Evolutionary conservation across 1,140 invertebrate genomes (phyloP), one percentile per base, ranked within the genome.

Genomic region (Zaprionus davidi): DNA sequence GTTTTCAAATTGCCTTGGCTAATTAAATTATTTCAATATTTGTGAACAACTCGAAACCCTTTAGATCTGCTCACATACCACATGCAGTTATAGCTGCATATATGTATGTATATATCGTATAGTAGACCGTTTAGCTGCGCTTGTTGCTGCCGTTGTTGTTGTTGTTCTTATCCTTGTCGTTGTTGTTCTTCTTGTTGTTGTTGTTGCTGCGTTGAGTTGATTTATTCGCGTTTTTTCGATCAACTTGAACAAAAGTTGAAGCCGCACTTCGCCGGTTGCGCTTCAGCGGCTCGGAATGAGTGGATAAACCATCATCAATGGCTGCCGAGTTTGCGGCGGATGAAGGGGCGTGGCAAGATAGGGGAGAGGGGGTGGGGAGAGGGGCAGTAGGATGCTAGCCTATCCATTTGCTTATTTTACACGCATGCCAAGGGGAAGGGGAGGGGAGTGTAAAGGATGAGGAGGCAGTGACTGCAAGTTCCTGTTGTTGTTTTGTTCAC

Each of bases 171-270:
- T 46, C 9, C 9, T 46, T 5, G 2, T 44, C 13, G 20, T 22
- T 49, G 7, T 26, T 60, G 36, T 2, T 22, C 22, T 22, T 22
- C 22, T 22, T 22, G 22, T 22, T 49, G 7, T 11, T 44, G 38
- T 46, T 46, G 7, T 46, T 62, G 28, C 34, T 17, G 67, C 17
- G 31, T 56, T 57, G 20, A 41, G 59, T 57, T 46, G 49, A 38
- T 71, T 65, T 70, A 63, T 65, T 71, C 38, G 4, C 36, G 20
- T 60, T 71, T 62, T 62, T 65, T 65, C 74, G 68, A 71, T 65
- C 69, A 72, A 71, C 69, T 76, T 71, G 46, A 76, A 71, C 59
- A 76, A 76, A 71, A 76, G 69, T 76, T 76, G 74, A 76, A 76
- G 74, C 69, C 69, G 60, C 74, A 76, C 69, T 76, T 66, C 17